Evolutionary conservation across 2,797 vertebrate genomes (phyloP).

Genomic region (Spea hammondii): DNA sequence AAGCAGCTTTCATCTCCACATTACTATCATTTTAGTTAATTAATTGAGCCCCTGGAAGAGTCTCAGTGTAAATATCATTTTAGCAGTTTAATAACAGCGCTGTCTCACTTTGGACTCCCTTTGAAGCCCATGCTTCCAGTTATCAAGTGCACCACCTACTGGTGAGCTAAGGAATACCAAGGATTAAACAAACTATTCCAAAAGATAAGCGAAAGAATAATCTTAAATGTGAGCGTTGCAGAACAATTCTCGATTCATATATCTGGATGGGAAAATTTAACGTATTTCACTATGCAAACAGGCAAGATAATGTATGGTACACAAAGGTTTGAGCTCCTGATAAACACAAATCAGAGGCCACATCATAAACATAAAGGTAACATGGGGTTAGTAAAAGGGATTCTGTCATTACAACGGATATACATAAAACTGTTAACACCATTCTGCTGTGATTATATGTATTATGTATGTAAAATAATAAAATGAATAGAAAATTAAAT

Average conservation of each 20-base stretch:
- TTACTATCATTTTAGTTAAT: conserved; percentile 54
- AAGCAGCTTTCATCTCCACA: conserved; percentile 36
- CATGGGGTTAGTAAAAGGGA: background rate
- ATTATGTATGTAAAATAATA: no score
- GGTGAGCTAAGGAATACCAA: conserved; percentile 53
- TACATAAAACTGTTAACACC: no score
- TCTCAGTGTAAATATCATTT: conserved; percentile 68
- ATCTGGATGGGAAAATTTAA: background rate
- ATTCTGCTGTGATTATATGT: no score
- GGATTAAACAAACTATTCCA: no score
- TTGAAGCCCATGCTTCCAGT: conserved; percentile 68
- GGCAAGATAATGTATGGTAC: no score
- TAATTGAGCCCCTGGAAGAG: conserved; percentile 69
- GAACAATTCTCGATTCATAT: background rate
- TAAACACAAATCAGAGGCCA: no score
- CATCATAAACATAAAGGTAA: background rate
- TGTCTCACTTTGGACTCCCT: conserved; percentile 60
- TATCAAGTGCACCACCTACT: conserved; percentile 86
- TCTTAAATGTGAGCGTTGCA: background rate
- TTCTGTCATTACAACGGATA: background rate
- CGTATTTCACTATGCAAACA: background rate
- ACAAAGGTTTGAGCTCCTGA: no score
- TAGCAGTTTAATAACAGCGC: conserved; percentile 67
- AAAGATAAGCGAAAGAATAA: background rate
- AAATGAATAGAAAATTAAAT: no score